phyloP scores from a whole-genome alignment of 1,140 invertebrate genomes.

The Dendrolimus kikuchii region DNA sequence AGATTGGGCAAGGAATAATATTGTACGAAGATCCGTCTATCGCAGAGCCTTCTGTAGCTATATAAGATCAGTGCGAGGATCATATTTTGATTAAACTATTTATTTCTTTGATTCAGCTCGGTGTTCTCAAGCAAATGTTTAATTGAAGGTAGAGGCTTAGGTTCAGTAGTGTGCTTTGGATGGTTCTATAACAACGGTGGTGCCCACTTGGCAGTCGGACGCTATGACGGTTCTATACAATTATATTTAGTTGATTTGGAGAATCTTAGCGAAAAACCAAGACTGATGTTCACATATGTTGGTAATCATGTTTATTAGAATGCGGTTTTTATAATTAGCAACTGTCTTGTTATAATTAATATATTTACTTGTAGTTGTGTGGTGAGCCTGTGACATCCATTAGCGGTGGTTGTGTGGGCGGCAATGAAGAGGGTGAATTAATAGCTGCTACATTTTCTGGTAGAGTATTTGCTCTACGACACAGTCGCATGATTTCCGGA shows the following conservation, averaged over 20 bases:
- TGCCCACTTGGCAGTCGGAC: slow-evolving; percentile 46
- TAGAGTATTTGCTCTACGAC: slow-evolving; percentile 51
- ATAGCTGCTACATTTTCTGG: slow-evolving; percentile 57
- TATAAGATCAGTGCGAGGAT: no score
- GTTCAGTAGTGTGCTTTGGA: slow-evolving; percentile 50
- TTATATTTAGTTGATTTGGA: slow-evolving; percentile 49
- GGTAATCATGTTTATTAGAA: slow-evolving; percentile 11
- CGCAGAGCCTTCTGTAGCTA: no score
- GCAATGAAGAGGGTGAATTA: slow-evolving; percentile 43
- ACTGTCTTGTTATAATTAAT: neutral
- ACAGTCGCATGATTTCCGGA: slow-evolving; percentile 28
- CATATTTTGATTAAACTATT: neutral
- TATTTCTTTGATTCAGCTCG: slow-evolving; percentile 29
- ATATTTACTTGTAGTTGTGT: slow-evolving; percentile 42
- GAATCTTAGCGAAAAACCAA: slow-evolving; percentile 44
- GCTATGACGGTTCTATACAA: slow-evolving; percentile 59
- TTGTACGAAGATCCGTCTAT: no score
- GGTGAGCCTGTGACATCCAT: slow-evolving; percentile 61
- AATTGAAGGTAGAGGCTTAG: slow-evolving; percentile 44
- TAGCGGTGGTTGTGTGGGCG: slow-evolving; percentile 41
- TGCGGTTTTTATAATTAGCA: neutral
- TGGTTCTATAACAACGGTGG: slow-evolving; percentile 39
- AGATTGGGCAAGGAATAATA: no score
- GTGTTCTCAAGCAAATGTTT: slow-evolving; percentile 41
- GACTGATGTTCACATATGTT: slow-evolving; percentile 58